These are phyloP conservation scores for Sclerodermus sp. DNA, from an alignment of 2,888 invertebrate genomes.

Conservation along the genomic window DNA sequence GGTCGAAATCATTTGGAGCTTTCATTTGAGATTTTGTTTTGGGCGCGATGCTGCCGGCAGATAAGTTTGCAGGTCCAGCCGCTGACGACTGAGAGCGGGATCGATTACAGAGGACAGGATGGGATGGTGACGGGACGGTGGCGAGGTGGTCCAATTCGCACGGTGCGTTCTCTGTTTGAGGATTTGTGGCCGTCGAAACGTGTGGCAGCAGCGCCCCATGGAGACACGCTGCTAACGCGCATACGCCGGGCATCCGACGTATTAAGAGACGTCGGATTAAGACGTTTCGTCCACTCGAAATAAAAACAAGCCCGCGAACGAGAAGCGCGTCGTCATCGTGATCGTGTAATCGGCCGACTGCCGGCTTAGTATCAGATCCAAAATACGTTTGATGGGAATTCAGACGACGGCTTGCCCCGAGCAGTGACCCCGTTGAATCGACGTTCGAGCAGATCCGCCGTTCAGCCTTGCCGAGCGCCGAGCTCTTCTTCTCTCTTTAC, in stretches of 20 bases:
- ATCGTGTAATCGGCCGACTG: conserved; percentile 34
- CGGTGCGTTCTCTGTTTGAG: conserved; percentile 15
- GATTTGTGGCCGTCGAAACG: conserved; percentile 21
- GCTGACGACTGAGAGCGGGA: conserved; percentile 11
- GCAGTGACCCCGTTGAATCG: conserved; percentile 1
- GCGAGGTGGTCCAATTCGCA: conserved; percentile 20
- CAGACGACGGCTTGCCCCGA: conserved; percentile 21
- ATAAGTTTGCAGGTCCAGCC: conserved; percentile 5
- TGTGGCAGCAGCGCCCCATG: neutral
- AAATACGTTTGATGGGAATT: conserved; percentile 33
- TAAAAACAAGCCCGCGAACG: conserved; percentile 15
- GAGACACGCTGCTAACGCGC: too few relatives aligned
- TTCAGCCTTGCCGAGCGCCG: neutral
- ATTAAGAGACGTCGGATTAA: conserved; percentile 44
- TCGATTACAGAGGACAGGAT: conserved; percentile 16
- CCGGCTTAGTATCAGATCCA: conserved; percentile 36
- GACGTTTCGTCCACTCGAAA: conserved; percentile 22
- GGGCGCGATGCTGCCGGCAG: neutral
- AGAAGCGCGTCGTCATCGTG: conserved; percentile 24
- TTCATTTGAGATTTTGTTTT: too few relatives aligned
- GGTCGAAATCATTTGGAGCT: too few relatives aligned
- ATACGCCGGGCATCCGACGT: conserved; percentile 25
- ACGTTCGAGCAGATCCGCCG: conserved; percentile 4
- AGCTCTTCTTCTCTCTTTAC: neutral
- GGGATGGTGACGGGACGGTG: conserved; percentile 2